Evolutionary conservation across 2,888 invertebrate species (phyloP).

Genomic region (Empis stercorea): DNA sequence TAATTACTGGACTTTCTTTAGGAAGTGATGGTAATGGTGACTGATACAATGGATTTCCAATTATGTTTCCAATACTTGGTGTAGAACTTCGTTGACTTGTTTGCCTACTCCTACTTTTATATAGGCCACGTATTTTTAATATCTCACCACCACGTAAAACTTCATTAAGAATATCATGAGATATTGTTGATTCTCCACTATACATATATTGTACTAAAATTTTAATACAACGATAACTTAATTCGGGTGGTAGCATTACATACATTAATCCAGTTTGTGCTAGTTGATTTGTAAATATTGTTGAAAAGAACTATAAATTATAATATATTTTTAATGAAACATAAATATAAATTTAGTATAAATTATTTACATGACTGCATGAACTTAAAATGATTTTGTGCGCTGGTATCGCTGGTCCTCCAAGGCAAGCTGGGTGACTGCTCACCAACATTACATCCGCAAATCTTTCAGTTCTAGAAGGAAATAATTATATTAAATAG

Average conservation of each 20-base stretch:
- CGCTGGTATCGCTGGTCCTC: constrained; percentile 62
- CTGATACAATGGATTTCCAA: constrained; percentile 9
- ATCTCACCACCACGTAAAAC: constrained; percentile 72
- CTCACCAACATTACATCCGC: constrained; percentile 72
- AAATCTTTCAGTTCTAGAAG: constrained; percentile 58
- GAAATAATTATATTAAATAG: background rate
- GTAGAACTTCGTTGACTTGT: too few relatives aligned
- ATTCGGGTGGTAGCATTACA: constrained; percentile 67
- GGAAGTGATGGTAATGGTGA: constrained; percentile 16
- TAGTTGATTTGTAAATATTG: constrained; percentile 24
- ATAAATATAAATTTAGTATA: background rate
- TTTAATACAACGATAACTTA: constrained; percentile 65
- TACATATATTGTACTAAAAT: constrained; percentile 80
- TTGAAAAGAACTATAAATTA: constrained; percentile 28
- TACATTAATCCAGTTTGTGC: constrained; percentile 42
- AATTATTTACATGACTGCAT: constrained; percentile 51
- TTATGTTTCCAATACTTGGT: too few relatives aligned
- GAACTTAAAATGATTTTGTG: constrained; percentile 76
- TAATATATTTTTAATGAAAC: background rate
- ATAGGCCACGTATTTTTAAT: constrained; percentile 37
- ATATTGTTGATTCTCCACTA: constrained; percentile 64
- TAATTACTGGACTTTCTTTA: constrained; percentile 34
- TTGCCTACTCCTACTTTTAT: background rate
- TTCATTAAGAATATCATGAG: constrained; percentile 69
- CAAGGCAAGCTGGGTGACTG: constrained; percentile 25